Evolutionary conservation across 2,888 invertebrate species (phyloP).

Genomic region (Melieria omissa): DNA sequence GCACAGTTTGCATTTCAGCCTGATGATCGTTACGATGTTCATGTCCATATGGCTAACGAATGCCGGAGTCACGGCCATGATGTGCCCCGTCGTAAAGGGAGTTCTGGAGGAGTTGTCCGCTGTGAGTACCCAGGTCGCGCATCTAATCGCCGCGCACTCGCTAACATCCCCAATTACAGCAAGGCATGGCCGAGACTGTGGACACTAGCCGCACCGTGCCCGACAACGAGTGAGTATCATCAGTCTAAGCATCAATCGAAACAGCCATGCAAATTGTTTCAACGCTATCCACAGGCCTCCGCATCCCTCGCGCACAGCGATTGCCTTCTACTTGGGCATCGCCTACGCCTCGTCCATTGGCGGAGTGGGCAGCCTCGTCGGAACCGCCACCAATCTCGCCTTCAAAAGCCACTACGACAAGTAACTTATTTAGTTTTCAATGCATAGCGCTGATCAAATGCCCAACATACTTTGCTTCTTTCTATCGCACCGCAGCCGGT

Average conservation of each 20-base stretch:
- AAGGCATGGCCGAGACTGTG: slow-evolving; percentile 27
- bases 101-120: slow-evolving; percentile 80
- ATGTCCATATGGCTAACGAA: slow-evolving; percentile 95
- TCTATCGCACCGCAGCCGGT: slow-evolving; percentile 35
- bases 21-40: slow-evolving; percentile 87
- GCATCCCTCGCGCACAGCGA: slow-evolving; percentile 74
- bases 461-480: no score
- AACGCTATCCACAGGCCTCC: slow-evolving; percentile 27
- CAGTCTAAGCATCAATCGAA: background rate
- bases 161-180: slow-evolving; percentile 8
- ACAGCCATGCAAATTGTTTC: background rate
- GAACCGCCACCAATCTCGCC: slow-evolving; percentile 80
- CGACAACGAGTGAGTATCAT: slow-evolving; percentile 21
- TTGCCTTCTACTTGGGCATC: slow-evolving; percentile 78
- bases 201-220: background rate
- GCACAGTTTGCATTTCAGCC: slow-evolving; percentile 70
- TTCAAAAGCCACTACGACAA: slow-evolving; percentile 78
- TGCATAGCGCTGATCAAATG: slow-evolving; percentile 29
- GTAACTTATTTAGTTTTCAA: slow-evolving; percentile 53
- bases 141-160: background rate
- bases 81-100: slow-evolving; percentile 86
- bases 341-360: slow-evolving; percentile 80
- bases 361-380: slow-evolving; percentile 77
- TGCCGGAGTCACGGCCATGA: slow-evolving; percentile 89
- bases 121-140: slow-evolving; percentile 64